Conservation (phyloP, 35 echinoderm and acorn worm species). For the Diadema setosum region DNA sequence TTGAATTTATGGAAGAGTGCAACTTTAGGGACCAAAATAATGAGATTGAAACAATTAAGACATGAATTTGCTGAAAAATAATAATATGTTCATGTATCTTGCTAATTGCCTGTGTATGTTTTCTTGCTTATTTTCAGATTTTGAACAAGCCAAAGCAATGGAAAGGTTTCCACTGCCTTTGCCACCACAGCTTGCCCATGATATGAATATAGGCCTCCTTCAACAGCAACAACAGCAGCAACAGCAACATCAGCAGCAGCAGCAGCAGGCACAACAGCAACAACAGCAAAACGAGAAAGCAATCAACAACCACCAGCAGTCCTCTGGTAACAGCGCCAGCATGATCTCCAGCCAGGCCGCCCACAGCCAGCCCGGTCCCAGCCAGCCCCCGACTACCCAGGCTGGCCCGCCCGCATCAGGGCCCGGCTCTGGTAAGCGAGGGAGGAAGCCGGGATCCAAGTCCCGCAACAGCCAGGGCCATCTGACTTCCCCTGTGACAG, state of each 20-base stretch:
- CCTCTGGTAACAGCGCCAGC: background rate
- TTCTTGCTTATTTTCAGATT: background rate
- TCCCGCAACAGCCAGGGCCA: conserved; percentile 2
- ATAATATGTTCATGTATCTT: no score
- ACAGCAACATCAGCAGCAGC: background rate
- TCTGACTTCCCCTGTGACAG: background rate
- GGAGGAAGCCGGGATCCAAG: background rate
- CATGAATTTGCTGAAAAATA: no score
- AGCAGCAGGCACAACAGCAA: background rate
- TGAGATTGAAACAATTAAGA: no score
- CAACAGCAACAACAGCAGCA: background rate
- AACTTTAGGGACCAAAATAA: no score
- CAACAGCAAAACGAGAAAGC: background rate
- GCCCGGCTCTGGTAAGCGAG: background rate
- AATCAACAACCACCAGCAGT: background rate
- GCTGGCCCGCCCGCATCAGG: background rate
- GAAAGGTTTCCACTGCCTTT: conserved; percentile 8
- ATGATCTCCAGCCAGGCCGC: background rate
- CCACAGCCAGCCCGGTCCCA: background rate
- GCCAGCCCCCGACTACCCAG: background rate
- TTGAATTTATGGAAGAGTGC: no score
- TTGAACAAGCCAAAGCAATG: conserved; percentile 11
- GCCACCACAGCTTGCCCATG: background rate
- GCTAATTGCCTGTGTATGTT: no score
- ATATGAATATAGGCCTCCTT: background rate